Percentiles rank a stretch among this genome's conserved stretches.
Conservation (phyloP, 2,113 vertebrate genomes). For the Oophaga pumilio region DNA sequence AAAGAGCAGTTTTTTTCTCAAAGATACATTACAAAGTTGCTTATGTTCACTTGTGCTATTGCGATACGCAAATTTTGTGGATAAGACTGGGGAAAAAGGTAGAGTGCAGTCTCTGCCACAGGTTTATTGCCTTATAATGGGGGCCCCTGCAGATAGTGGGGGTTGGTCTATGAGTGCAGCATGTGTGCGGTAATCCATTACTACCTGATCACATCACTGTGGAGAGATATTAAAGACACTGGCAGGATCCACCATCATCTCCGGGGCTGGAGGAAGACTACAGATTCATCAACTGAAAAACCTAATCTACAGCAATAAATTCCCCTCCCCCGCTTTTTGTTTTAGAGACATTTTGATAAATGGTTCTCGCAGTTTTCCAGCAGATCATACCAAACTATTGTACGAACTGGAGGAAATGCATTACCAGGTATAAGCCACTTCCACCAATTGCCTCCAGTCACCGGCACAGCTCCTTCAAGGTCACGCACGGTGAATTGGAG, state of each 20-base stretch:
- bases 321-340: not conserved
- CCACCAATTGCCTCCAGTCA: not conserved
- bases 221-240: not conserved
- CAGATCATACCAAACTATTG: slow-evolving; percentile 1
- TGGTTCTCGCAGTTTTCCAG: not conserved
- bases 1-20: too few species aligned
- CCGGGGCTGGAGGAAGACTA: not conserved
- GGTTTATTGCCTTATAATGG: not conserved
- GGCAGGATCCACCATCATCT: not conserved
- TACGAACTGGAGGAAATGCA: not conserved
- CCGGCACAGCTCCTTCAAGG: not conserved
- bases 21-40: too few species aligned
- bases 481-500: not conserved
- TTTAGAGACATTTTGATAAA: slow-evolving; percentile 19
- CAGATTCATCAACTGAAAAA: slow-evolving; percentile 28
- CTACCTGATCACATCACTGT: not conserved
- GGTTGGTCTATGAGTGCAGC: not conserved
- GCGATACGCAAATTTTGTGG: not conserved
- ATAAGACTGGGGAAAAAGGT: not conserved
- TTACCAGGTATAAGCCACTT: not conserved
- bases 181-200: not conserved
- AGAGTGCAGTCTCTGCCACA: not conserved
- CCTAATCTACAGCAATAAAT: not conserved
- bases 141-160: not conserved
- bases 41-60: too few species aligned